Percentiles rank a stretch among this genome's conserved stretches.
These are phyloP conservation scores for Xestia sexstrigata DNA, from an alignment of 2,888 invertebrate species.

Conservation along the genomic window DNA sequence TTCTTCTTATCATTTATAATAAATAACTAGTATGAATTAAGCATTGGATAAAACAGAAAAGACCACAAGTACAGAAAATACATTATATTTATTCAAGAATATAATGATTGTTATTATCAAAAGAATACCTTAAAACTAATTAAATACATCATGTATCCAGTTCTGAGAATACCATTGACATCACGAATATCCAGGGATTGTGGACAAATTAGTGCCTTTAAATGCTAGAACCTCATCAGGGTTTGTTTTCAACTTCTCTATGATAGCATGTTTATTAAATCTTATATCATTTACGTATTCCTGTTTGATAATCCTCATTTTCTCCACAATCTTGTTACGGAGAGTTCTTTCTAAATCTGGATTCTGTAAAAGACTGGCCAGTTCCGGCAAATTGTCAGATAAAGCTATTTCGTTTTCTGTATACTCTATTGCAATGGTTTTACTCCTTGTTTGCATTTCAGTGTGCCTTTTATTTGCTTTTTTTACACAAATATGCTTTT, in stretches of 20 bases:
- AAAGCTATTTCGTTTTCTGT: slow-evolving; percentile 70
- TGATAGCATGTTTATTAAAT: slow-evolving; percentile 76
- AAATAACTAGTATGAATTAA: too few relatives aligned
- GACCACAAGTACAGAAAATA: background rate
- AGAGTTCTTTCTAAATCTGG: slow-evolving; percentile 69
- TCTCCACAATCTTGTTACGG: slow-evolving; percentile 79
- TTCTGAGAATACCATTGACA: background rate
- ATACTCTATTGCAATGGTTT: slow-evolving; percentile 76
- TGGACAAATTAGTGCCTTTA: slow-evolving; percentile 81
- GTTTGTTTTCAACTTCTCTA: slow-evolving; percentile 78
- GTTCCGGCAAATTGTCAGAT: slow-evolving; percentile 76
- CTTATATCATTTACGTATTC: slow-evolving; percentile 77
- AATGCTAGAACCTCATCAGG: slow-evolving; percentile 81
- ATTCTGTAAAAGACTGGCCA: slow-evolving; percentile 75
- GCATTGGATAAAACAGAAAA: slow-evolving; percentile 2
- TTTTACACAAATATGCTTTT: slow-evolving; percentile 79
- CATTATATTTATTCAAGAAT: slow-evolving; percentile 25
- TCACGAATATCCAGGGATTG: slow-evolving; percentile 79
- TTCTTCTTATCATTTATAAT: too few relatives aligned
- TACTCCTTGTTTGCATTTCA: slow-evolving; percentile 37
- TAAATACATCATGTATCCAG: background rate
- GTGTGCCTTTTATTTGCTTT: slow-evolving; percentile 59
- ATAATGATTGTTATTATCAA: background rate
- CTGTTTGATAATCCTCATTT: slow-evolving; percentile 75
- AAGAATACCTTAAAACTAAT: background rate